phyloP scores from a whole-genome alignment of 2,113 vertebrate species.

The Ivindomyrus marchei region DNA sequence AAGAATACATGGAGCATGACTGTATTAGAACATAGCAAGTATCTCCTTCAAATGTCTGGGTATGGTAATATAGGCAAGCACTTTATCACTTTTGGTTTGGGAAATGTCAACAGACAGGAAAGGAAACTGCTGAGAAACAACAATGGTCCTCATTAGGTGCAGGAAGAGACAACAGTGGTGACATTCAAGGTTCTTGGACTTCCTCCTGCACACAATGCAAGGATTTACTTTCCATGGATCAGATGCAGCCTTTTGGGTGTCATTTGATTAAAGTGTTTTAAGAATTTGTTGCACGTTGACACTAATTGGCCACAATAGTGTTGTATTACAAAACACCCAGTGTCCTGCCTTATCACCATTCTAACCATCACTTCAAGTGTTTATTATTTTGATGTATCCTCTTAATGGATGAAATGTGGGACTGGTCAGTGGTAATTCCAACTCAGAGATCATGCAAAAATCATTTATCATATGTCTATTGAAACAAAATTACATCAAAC shows the following conservation, averaged over 20 bases:
- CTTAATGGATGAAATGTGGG: not conserved
- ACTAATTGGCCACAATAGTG: not conserved
- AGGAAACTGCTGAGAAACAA: slow-evolving; percentile 20
- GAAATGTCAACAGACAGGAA: slow-evolving; percentile 1
- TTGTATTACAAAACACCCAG: not conserved
- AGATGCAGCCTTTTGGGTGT: slow-evolving; percentile 30
- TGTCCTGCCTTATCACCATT: not conserved
- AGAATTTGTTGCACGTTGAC: not conserved
- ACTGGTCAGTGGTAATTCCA: not conserved
- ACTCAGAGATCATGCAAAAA: not conserved
- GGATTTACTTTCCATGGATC: slow-evolving; percentile 31
- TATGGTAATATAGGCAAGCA: not conserved
- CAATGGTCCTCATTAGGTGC: slow-evolving; percentile 34
- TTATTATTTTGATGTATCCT: not conserved
- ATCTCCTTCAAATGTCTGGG: not conserved
- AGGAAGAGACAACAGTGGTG: slow-evolving; percentile 11
- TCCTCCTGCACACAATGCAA: slow-evolving; percentile 30
- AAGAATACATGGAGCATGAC: not conserved
- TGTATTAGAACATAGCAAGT: not conserved
- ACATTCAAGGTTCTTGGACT: slow-evolving; percentile 4
- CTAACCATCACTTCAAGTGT: not conserved
- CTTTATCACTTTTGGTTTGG: not conserved
- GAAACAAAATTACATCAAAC: not conserved
- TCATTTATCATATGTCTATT: not conserved
- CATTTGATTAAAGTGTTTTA: not conserved